Conservation (phyloP, 2,113 vertebrate genomes). For the Conger conger region DNA sequence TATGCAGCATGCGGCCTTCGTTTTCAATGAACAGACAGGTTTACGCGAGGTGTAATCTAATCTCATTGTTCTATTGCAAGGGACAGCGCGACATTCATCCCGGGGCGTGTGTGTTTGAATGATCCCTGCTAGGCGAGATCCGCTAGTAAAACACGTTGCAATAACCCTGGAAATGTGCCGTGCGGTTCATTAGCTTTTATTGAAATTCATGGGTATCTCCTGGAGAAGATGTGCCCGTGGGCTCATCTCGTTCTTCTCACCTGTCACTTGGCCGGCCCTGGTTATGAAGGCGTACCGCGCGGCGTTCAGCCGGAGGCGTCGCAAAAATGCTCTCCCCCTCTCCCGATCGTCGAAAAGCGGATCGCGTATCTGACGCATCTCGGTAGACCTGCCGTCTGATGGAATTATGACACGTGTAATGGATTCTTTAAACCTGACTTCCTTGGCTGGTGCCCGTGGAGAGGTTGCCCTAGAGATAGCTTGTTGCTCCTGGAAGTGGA, state of each 20-base stretch:
- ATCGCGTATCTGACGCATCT: neutral
- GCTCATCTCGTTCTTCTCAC: neutral
- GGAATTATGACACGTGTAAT: neutral
- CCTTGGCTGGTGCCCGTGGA: neutral
- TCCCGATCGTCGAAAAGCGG: neutral
- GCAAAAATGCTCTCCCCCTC: neutral
- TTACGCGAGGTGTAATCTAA: too few species aligned
- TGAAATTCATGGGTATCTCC: neutral
- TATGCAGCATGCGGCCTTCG: too few species aligned
- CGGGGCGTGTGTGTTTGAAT: too few species aligned
- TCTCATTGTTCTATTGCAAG: too few species aligned
- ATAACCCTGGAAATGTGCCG: neutral
- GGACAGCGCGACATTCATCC: too few species aligned
- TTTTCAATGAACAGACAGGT: too few species aligned
- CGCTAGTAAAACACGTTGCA: too few species aligned
- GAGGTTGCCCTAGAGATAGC: neutral
- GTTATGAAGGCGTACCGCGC: too few species aligned
- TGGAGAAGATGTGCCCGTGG: neutral
- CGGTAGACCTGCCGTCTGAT: neutral
- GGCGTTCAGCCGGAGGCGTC: neutral
- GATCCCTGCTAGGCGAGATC: too few species aligned
- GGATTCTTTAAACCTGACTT: neutral
- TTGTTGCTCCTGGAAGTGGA: constrained; percentile 1
- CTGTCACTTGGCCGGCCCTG: neutral
- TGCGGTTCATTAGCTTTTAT: neutral